A percentile compares a stretch with the other conserved stretches of the same genome.
These are phyloP conservation scores for Aphelenchoides fujianensis DNA, from an alignment of 1,140 invertebrate species.

Conservation along the genomic window DNA sequence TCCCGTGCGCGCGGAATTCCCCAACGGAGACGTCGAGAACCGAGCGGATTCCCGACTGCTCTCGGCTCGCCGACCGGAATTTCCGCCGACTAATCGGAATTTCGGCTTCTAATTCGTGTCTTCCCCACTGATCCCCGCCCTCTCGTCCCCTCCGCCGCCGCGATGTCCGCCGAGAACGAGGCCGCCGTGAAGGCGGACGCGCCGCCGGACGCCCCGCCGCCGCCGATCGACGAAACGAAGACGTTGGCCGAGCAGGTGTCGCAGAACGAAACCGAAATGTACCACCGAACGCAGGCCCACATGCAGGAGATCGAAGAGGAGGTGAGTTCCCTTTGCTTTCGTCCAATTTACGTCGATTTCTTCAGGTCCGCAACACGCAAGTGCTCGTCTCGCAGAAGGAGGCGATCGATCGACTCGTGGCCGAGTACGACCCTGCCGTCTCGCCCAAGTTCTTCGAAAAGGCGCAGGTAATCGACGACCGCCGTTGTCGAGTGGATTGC, in stretches of 20 bases:
- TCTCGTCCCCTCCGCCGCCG: neutral
- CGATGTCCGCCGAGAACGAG: slow-evolving; percentile 9
- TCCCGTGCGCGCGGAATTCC: no score
- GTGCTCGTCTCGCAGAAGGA: slow-evolving; percentile 43
- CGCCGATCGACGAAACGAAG: slow-evolving; percentile 3
- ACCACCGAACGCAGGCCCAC: slow-evolving; percentile 40
- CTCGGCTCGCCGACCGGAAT: no score
- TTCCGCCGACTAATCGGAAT: no score
- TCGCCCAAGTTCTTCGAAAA: slow-evolving; percentile 41
- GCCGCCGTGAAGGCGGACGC: slow-evolving; percentile 11
- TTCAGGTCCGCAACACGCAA: slow-evolving; percentile 50
- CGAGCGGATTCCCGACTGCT: no score
- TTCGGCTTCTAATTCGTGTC: no score
- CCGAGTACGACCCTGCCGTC: slow-evolving; percentile 28
- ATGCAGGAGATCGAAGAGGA: slow-evolving; percentile 50
- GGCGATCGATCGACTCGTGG: slow-evolving; percentile 28
- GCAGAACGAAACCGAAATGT: slow-evolving; percentile 45
- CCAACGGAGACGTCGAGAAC: no score
- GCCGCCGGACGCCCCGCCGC: neutral
- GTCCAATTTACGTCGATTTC: neutral
- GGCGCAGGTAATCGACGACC: slow-evolving; percentile 39
- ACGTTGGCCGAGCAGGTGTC: slow-evolving; percentile 41
- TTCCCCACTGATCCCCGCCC: no score
- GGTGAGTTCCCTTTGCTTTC: slow-evolving; percentile 19
- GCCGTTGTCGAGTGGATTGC: neutral